Conservation (phyloP, 2,113 vertebrate species). For the Cavia aperea region DNA sequence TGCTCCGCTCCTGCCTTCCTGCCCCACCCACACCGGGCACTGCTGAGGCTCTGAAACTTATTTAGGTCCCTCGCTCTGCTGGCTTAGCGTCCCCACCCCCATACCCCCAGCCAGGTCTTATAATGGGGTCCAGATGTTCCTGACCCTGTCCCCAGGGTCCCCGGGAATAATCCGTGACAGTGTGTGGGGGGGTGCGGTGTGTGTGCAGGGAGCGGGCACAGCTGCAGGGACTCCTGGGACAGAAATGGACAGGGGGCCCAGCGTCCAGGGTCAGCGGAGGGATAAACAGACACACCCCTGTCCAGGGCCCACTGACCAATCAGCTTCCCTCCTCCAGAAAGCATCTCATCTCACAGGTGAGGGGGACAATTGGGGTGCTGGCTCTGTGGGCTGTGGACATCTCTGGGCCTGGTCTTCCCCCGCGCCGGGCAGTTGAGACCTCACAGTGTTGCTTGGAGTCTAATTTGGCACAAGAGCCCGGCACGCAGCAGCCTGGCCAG, state of each 20-base stretch:
- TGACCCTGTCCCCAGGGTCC: conserved; percentile 58
- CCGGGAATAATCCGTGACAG: conserved; percentile 66
- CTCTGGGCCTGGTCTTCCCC: neutral
- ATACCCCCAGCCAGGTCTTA: conserved; percentile 41
- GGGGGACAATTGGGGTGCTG: neutral
- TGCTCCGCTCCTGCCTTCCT: conserved; percentile 58
- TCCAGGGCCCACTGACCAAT: neutral
- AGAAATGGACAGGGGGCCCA: neutral
- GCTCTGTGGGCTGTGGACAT: neutral
- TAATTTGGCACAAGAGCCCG: neutral
- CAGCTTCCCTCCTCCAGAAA: neutral
- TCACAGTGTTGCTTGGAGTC: accelerated
- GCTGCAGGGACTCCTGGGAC: conserved; percentile 40
- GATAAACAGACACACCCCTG: neutral
- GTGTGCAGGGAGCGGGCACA: neutral
- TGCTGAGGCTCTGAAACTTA: conserved; percentile 62
- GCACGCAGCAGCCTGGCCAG: neutral
- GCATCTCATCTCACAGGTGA: neutral
- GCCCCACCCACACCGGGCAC: conserved; percentile 13
- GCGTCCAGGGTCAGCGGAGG: neutral
- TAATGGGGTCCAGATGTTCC: conserved; percentile 66
- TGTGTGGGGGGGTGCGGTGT: conserved; percentile 20
- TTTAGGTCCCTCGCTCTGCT: conserved; percentile 49
- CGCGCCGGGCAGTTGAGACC: neutral
- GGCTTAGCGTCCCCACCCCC: conserved; percentile 17